These are phyloP conservation scores for Macrotis lagotis DNA, from an alignment of 2,113 vertebrate species.

Conservation along the genomic window DNA sequence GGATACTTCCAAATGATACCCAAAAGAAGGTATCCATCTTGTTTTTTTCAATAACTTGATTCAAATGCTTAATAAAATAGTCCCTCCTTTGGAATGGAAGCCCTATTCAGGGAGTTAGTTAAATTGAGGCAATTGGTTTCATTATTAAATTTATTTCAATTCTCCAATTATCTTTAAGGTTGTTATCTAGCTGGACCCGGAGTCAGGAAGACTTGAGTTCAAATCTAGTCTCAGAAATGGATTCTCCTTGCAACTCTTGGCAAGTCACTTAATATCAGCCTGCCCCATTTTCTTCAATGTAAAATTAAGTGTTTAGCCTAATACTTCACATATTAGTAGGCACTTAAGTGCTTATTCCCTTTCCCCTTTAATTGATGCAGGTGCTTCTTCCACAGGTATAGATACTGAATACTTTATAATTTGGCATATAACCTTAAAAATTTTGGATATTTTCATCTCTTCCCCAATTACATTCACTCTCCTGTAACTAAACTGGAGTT, in stretches of 20 bases:
- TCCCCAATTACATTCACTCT: background rate
- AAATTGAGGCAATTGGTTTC: background rate
- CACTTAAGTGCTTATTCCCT: background rate
- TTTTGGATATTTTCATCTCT: background rate
- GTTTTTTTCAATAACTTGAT: conserved; percentile 5
- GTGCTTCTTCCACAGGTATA: background rate
- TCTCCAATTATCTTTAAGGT: background rate
- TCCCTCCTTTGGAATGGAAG: background rate
- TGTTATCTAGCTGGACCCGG: background rate
- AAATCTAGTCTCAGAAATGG: background rate
- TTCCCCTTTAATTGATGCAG: background rate
- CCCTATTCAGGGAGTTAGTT: background rate
- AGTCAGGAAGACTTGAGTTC: background rate
- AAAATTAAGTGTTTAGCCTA: background rate
- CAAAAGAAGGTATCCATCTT: background rate
- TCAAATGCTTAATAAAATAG: conserved; percentile 33
- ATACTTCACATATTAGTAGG: background rate
- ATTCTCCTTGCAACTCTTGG: background rate
- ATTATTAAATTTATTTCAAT: background rate
- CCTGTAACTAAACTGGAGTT: background rate
- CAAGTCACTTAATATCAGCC: background rate
- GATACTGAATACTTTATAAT: background rate
- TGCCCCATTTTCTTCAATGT: background rate
- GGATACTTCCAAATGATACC: background rate
- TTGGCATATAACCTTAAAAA: background rate